These are phyloP conservation scores for Sinocyclocheilus rhinocerous DNA, from an alignment of 2,113 vertebrate species.

Conservation along the genomic window DNA sequence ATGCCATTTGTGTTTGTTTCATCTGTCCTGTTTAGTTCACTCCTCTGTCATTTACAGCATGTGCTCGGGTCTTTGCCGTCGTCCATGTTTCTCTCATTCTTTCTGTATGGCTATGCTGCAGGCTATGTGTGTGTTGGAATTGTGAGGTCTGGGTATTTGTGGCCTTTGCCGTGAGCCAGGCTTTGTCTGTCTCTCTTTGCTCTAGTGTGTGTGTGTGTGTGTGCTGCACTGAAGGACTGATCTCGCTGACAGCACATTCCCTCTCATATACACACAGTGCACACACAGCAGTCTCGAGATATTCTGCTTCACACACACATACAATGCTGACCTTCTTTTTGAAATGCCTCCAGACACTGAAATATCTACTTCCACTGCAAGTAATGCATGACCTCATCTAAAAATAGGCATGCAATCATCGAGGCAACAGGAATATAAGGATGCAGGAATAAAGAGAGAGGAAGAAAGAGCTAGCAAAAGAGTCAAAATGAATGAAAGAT, in stretches of 20 bases:
- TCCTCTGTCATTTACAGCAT: neutral
- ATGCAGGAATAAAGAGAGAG: conserved; percentile 21
- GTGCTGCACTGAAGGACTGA: conserved; percentile 8
- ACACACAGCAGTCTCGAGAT: neutral
- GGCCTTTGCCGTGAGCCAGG: conserved; percentile 21
- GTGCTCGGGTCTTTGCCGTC: neutral
- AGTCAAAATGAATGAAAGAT: neutral
- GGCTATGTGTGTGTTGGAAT: conserved; percentile 11
- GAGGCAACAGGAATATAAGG: conserved; percentile 32
- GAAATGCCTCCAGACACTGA: too few species aligned
- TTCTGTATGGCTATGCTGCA: neutral
- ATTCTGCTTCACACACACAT: conserved; percentile 43
- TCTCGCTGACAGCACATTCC: conserved; percentile 51
- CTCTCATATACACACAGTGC: conserved; percentile 28
- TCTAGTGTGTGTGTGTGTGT: conserved; percentile 1
- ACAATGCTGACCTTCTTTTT: conserved; percentile 54
- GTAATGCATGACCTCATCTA: conserved; percentile 58
- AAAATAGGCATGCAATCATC: conserved; percentile 54
- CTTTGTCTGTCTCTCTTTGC: conserved; percentile 6
- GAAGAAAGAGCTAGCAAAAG: neutral
- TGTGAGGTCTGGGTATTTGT: conserved; percentile 15
- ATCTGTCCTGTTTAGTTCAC: neutral
- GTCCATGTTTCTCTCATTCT: conserved; percentile 8
- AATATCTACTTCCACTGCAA: conserved; percentile 52
- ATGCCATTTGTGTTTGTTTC: neutral